phyloP scores from a whole-genome alignment of 2,113 vertebrate genomes.

The Onychorhynchus coronatus region DNA sequence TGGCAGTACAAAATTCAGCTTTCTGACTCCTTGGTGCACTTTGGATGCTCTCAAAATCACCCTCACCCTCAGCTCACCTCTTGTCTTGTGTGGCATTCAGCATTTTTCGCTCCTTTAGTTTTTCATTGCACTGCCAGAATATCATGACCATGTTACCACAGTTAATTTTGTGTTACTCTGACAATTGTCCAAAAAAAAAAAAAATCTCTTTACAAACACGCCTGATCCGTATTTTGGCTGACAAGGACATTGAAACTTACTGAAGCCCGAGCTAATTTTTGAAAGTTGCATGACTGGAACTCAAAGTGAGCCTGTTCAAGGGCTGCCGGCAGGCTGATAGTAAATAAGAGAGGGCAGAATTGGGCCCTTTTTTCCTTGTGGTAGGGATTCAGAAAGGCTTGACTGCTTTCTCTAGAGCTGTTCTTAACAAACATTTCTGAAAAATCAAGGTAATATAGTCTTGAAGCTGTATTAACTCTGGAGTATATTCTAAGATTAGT shows the following conservation, averaged over 20 bases:
- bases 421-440: not conserved
- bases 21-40: not conserved
- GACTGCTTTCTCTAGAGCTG: not conserved
- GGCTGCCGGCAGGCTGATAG: not conserved
- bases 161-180: not conserved
- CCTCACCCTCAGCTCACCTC: not conserved
- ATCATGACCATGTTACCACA: rapidly evolving
- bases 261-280: not conserved
- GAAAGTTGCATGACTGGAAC: rapidly evolving
- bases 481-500: not conserved
- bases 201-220: not conserved
- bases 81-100: not conserved
- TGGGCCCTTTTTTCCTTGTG: not conserved
- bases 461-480: not conserved
- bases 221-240: not conserved
- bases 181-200: too few relatives aligned
- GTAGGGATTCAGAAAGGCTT: not conserved
- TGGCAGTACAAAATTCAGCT: not conserved
- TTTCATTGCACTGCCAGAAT: not conserved
- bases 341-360: rapidly evolving
- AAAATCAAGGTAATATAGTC: not conserved
- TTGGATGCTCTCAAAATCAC: not conserved
- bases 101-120: not conserved
- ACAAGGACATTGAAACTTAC: not conserved
- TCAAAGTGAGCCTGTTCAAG: not conserved